phyloP scores from a whole-genome alignment of 2,888 invertebrate genomes.

The Cosmopolites sordidus region DNA sequence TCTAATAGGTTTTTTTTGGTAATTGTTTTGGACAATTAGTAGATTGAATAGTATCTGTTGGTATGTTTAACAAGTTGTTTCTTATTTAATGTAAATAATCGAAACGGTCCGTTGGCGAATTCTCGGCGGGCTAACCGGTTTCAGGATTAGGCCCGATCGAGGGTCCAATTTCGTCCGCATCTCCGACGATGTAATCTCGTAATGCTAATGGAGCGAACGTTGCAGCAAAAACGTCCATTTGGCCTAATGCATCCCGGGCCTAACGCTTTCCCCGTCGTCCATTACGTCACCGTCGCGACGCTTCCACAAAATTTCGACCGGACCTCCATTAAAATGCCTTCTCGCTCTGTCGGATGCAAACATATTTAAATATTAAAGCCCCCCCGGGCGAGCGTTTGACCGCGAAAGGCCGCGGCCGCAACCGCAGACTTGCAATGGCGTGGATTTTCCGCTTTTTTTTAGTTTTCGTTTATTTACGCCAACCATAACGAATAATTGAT shows the following conservation, averaged over 20 bases:
- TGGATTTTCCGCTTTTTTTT: slow-evolving; percentile 3
- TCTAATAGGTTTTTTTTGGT: too few relatives aligned
- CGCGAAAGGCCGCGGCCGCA: slow-evolving; percentile 25
- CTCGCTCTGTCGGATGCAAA: slow-evolving; percentile 21
- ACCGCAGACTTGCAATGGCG: slow-evolving; percentile 17
- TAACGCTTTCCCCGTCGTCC: slow-evolving; percentile 5
- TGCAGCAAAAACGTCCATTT: background rate
- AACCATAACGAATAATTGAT: too few relatives aligned
- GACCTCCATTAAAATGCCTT: slow-evolving; percentile 24
- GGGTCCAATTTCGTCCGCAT: too few relatives aligned
- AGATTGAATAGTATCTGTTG: too few relatives aligned
- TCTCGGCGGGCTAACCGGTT: too few relatives aligned
- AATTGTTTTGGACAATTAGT: too few relatives aligned
- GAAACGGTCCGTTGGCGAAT: too few relatives aligned
- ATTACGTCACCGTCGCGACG: slow-evolving; percentile 7
- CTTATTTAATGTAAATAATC: too few relatives aligned
- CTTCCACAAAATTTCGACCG: slow-evolving; percentile 21
- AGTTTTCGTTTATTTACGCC: too few relatives aligned
- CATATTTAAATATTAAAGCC: slow-evolving; percentile 26
- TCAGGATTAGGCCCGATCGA: too few relatives aligned
- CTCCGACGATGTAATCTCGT: background rate
- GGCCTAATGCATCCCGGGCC: slow-evolving; percentile 5
- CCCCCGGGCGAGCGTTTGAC: slow-evolving; percentile 22
- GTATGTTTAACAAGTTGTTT: too few relatives aligned
- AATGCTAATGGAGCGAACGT: slow-evolving; percentile 1